A percentile compares a stretch with the other conserved stretches of the same genome.
Evolutionary conservation across 2,113 vertebrate genomes (phyloP).

Genomic region (Sakesphorus luctuosus): DNA sequence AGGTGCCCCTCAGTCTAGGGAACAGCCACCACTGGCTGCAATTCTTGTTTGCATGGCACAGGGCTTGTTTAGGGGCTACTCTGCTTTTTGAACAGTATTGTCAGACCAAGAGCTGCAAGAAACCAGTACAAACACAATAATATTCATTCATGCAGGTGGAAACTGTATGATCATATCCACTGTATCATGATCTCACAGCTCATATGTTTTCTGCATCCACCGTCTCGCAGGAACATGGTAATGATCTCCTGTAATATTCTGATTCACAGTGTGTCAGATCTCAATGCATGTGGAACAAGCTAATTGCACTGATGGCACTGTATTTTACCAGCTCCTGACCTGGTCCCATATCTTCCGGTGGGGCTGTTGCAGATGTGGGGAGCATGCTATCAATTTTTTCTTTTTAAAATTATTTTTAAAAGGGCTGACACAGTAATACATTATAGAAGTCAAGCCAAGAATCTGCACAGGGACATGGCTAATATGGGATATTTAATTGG

Average conservation of each 20-base stretch:
- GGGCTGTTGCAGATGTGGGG: not conserved
- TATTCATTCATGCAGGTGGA: not conserved
- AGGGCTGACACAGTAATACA: not conserved
- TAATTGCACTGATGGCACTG: not conserved
- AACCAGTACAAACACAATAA: not conserved
- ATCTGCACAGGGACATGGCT: not conserved
- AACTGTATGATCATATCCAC: not conserved
- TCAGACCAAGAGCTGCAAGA: not conserved
- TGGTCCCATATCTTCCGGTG: not conserved
- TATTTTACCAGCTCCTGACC: not conserved
- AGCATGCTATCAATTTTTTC: not conserved
- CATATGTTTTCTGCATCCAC: not conserved
- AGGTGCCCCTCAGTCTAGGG: not conserved
- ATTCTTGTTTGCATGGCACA: not conserved
- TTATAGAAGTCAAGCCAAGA: constrained; percentile 9
- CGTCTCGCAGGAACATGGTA: not conserved
- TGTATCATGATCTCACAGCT: not conserved
- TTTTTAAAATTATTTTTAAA: not conserved
- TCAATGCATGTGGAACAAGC: not conserved
- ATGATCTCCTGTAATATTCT: not conserved
- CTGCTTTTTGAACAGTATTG: not conserved
- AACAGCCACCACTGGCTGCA: not conserved
- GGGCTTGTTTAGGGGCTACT: not conserved
- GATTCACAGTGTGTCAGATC: not conserved
- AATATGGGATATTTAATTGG: constrained; percentile 41